Conservation (phyloP, 35 echinoderm and acorn worm species). For the Amphiura filiformis region DNA sequence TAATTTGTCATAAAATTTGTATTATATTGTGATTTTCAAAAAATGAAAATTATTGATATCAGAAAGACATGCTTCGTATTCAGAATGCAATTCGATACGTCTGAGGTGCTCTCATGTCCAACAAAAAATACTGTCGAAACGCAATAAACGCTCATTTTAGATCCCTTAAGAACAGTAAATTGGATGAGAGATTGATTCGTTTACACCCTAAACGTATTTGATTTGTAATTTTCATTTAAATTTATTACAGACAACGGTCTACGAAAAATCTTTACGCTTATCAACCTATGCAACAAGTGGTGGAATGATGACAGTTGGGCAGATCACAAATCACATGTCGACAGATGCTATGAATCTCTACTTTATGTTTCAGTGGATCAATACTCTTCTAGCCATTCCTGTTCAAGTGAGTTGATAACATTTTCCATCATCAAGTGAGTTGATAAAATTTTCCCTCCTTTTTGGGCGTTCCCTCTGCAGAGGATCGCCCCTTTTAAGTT, state of each 20-base stretch:
- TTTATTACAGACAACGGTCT: slow-evolving; percentile 65
- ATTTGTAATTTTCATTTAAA: too few species aligned
- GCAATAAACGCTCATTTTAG: too few species aligned
- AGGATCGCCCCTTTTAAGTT: neutral
- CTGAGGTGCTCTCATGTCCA: too few species aligned
- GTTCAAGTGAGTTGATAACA: slow-evolving; percentile 51
- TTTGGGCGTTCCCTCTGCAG: neutral
- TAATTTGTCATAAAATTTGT: too few species aligned
- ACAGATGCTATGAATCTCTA: slow-evolving; percentile 76
- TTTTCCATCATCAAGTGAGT: neutral
- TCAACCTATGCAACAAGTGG: slow-evolving; percentile 79
- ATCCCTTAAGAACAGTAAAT: too few species aligned
- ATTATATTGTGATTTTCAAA: too few species aligned
- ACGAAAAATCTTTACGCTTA: slow-evolving; percentile 81
- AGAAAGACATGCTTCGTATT: too few species aligned
- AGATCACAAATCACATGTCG: slow-evolving; percentile 97
- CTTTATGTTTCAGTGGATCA: slow-evolving; percentile 51
- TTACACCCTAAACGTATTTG: too few species aligned
- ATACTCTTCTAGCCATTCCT: slow-evolving; percentile 81
- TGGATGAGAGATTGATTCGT: too few species aligned
- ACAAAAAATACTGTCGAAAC: too few species aligned
- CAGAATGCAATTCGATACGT: too few species aligned
- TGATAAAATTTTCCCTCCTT: neutral
- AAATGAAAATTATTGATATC: too few species aligned
- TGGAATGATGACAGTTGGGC: slow-evolving; percentile 83